These are phyloP conservation scores for Aradophagus sp. DNA, from an alignment of 1,140 invertebrate genomes.

Conservation along the genomic window DNA sequence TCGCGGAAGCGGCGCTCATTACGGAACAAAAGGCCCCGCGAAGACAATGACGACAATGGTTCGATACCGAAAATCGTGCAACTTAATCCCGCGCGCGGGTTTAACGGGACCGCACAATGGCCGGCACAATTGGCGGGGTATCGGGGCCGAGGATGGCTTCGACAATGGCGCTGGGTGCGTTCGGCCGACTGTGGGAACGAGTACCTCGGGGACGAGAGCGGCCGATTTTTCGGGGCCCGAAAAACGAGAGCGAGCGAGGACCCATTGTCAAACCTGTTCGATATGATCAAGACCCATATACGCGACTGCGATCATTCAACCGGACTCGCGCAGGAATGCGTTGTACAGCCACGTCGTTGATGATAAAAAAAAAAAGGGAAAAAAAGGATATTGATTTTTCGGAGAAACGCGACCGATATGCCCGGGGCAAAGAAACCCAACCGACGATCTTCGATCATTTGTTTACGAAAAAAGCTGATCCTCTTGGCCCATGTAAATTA, in stretches of 20 bases:
- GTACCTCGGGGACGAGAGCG: conserved; percentile 18
- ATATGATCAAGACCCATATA: conserved; percentile 53
- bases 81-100: conserved; percentile 49
- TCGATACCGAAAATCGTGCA: conserved; percentile 54
- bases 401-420: conserved; percentile 20
- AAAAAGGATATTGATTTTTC: conserved; percentile 42
- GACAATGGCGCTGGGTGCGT: conserved; percentile 53
- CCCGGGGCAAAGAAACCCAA: conserved; percentile 11
- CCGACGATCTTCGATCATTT: conserved; percentile 14
- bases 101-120: conserved; percentile 45
- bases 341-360: conserved; percentile 29
- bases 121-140: conserved; percentile 50
- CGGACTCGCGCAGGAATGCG: conserved; percentile 17
- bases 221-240: conserved; percentile 32
- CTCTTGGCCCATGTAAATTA: conserved; percentile 1
- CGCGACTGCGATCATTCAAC: conserved; percentile 29
- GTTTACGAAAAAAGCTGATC: conserved; percentile 28
- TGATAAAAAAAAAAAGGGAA: conserved; percentile 7
- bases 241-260: conserved; percentile 38
- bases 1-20: conserved; percentile 46
- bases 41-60: conserved; percentile 51
- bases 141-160: conserved; percentile 37
- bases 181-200: conserved; percentile 55
- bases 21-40: conserved; percentile 30
- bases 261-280: conserved; percentile 52